Evolutionary conservation across 2,888 invertebrate genomes (phyloP), one percentile per base, ranked within the genome.

Genomic region (Eilema sororculum): DNA sequence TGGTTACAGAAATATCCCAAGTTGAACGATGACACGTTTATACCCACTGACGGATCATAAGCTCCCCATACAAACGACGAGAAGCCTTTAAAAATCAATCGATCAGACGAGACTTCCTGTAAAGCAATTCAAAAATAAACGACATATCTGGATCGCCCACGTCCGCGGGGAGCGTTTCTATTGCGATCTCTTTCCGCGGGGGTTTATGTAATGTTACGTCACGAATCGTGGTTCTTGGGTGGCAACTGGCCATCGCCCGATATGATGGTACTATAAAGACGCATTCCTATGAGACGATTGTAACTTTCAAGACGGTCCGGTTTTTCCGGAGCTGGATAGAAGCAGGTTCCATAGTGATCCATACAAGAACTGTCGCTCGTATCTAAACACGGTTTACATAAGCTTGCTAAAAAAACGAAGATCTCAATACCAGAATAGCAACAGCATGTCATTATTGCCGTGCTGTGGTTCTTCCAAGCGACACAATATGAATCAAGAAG

Each of bases 201-300:
- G 59, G 65, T 74, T 79, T 76, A 74, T 77, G 76, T 76, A 65
- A 62, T 72, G 74, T 79, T 82, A 84, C 84, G 82, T 82, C 82
- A 84, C 75, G 73, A 77, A 61, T 65, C 70, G 73, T 67, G 68
- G 72, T 74, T 74, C 81, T 78, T 84, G 77, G 81, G 79, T 80
- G 76, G 79, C 75, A 72, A 77, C 75, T 73, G 56, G 62, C 72
- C 68, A 75, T 69, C 62, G 52, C n/a, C 52, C 52, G n/a, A n/a
- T 52, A 52, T 46, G 46, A 46, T 46, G 46, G 20, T 46, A 46
- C 46, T 20, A 46, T 52, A 52, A 52, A 16, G 52, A n/a, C n/a
- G 52, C 52, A n/a, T 52, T 52, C 52, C 9, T 4, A 52, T 5
- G 20, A 46, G 20, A 20, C 46, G 46, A 46, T 46, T 16, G 0